Evolutionary conservation across 64 coral and sea anemone species (phyloP).

Genomic region (Actinia equina): DNA sequence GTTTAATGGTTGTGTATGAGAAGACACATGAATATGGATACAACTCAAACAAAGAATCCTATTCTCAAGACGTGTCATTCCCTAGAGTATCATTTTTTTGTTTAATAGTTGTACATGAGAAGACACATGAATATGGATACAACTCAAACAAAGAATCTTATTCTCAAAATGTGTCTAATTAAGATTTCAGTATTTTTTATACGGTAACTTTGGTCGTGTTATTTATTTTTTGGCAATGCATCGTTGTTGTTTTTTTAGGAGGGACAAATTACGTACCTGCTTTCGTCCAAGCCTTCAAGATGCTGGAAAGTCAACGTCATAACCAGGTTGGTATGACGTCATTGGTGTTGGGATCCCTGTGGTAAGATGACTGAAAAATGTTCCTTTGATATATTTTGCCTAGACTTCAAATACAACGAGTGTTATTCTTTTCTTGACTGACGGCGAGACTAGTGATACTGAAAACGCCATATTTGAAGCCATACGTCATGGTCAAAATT

Average conservation of each 20-base stretch:
- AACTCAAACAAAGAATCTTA: no score
- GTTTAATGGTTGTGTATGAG: no score
- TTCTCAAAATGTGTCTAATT: background rate
- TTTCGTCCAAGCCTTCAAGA: background rate
- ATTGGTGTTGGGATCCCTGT: background rate
- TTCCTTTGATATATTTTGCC: background rate
- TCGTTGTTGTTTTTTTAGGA: background rate
- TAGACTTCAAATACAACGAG: background rate
- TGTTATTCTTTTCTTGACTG: slow-evolving; percentile 17
- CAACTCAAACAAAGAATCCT: no score
- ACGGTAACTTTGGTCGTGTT: no score
- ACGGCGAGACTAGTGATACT: background rate
- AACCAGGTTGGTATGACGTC: background rate
- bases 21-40: no score
- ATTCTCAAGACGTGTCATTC: background rate
- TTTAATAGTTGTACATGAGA: no score
- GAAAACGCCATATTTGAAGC: background rate
- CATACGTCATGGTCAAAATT: background rate
- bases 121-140: no score
- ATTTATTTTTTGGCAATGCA: no score
- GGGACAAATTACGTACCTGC: background rate
- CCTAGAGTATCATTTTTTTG: no score
- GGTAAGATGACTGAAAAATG: background rate
- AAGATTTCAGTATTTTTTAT: no score
- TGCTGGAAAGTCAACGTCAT: background rate